A percentile compares a stretch with the other conserved stretches of the same genome.
Evolutionary conservation across 1,140 invertebrate genomes (phyloP).

Genomic region (Meteorus sp.): DNA sequence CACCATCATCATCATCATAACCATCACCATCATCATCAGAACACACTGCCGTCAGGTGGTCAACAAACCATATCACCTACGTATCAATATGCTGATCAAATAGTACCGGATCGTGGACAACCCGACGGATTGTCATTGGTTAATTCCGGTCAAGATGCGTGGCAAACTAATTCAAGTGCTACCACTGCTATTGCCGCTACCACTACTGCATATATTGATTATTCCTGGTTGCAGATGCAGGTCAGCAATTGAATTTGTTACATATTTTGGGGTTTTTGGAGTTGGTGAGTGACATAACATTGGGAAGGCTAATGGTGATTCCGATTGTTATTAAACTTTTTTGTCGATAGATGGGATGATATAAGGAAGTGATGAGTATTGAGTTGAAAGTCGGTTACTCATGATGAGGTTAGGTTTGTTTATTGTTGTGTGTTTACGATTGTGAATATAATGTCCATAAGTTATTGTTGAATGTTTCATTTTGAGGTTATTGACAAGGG

Average conservation of each 20-base stretch:
- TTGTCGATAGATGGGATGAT: too few relatives aligned
- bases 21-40: conserved; percentile 35
- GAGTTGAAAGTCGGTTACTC: too few relatives aligned
- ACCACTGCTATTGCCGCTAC: conserved; percentile 37
- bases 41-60: conserved; percentile 38
- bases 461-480: too few relatives aligned
- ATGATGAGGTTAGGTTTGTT: too few relatives aligned
- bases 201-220: conserved; percentile 54
- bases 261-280: not conserved
- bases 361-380: too few relatives aligned
- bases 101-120: conserved; percentile 54
- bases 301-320: too few relatives aligned
- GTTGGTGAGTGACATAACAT: not conserved
- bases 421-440: too few relatives aligned
- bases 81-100: conserved; percentile 55
- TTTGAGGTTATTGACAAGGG: too few relatives aligned
- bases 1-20: too few relatives aligned
- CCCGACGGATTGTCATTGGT: conserved; percentile 48
- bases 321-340: too few relatives aligned
- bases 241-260: conserved; percentile 32
- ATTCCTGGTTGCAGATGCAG: conserved; percentile 59
- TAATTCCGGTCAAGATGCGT: conserved; percentile 46
- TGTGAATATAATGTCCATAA: too few relatives aligned
- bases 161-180: conserved; percentile 45
- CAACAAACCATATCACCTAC: conserved; percentile 44